Evolutionary conservation across 2,113 vertebrate genomes (phyloP), one percentile per base, ranked within the genome.

Genomic region (Lagopus muta): DNA sequence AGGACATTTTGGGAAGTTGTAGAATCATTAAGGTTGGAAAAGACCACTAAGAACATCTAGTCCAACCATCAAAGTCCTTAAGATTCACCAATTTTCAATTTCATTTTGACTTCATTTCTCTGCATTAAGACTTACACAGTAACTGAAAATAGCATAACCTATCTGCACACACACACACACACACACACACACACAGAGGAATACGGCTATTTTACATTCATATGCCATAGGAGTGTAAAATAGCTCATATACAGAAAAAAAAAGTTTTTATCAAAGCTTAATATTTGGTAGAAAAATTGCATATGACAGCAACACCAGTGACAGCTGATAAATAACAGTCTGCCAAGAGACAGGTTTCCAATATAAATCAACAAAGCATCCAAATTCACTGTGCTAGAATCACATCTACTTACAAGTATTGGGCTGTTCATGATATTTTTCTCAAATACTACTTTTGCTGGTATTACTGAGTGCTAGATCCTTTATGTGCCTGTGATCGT

Each of bases 71-170:
- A 17, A 54, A 30, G 52, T 70, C 52, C 50, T 83, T 55, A 77
- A 52, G 24, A 42, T 61, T 61, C 30, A 64, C 1, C 1, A 36
- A 24, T 65, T 74, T 78, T 88, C 11, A 0, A 43, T 61, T 88
- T 76, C 34, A 82, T 8, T 82, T 90, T 82, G 58, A 10, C 48
- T 83, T 91, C 82, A 10, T 86, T 95, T 81, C 75, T 80, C 28
- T 75, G 12, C 4, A 34, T 32, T 81, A 40, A 27, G 27, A 48
- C 54, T 84, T 90, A 76, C 7, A 40, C 76, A 40, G 83, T 65
- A 85, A 80, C 0, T 64, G 13, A 79, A 93, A 93, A 47, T 61
- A 45, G 15, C 85, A 11, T 76, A 79, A 73, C 11, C 6, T 14
- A 48, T 27, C n/a, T 24, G 42, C 84, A 84, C 42, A 42, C 42